These are phyloP conservation scores for Diadophis punctatus DNA, from an alignment of 2,113 vertebrate species.

Conservation along the genomic window DNA sequence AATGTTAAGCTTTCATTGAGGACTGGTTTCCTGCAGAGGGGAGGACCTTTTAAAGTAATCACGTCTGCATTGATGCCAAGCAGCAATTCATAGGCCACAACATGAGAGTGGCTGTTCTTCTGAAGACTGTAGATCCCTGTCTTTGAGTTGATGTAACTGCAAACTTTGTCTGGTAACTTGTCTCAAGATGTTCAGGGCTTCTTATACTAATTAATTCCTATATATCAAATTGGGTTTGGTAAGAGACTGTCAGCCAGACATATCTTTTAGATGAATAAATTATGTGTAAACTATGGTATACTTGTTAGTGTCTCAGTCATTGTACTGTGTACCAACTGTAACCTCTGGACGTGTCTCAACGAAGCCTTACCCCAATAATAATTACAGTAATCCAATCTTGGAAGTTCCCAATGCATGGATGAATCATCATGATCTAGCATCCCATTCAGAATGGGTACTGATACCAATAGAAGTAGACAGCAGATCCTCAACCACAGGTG, in stretches of 20 bases:
- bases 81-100: neutral
- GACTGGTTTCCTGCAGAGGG: neutral
- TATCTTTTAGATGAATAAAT: neutral
- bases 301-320: neutral
- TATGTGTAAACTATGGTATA: neutral
- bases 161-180: neutral
- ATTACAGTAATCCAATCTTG: neutral
- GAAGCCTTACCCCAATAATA: neutral
- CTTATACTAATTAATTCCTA: neutral
- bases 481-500: neutral
- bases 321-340: neutral
- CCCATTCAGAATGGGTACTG: no score
- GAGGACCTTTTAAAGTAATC: neutral
- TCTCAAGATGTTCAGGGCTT: neutral
- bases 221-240: neutral
- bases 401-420: neutral
- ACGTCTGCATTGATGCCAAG: neutral
- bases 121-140: neutral
- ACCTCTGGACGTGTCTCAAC: neutral
- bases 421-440: neutral
- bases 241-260: neutral
- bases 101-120: neutral
- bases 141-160: neutral
- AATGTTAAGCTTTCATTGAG: neutral
- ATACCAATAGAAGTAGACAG: neutral